These are phyloP conservation scores for Melospiza georgiana DNA, from an alignment of 2,113 vertebrate genomes.

Conservation along the genomic window DNA sequence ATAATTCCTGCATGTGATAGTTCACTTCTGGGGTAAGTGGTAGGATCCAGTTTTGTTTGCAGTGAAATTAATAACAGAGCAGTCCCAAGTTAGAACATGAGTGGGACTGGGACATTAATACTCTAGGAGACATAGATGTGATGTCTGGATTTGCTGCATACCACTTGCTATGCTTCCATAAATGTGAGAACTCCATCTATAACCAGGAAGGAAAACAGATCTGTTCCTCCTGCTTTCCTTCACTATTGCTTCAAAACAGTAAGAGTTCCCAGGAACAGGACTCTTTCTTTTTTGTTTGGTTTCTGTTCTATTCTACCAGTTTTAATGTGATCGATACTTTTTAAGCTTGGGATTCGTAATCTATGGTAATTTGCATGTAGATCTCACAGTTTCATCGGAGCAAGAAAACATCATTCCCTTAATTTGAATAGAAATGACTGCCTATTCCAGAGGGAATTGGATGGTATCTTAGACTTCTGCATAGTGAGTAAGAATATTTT, in stretches of 20 bases:
- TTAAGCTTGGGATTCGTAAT: background rate
- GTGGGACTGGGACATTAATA: background rate
- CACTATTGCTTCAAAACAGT: background rate
- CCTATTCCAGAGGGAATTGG: background rate
- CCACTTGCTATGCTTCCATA: background rate
- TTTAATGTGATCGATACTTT: background rate
- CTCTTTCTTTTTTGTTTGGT: background rate
- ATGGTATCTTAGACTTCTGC: background rate
- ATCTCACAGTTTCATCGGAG: background rate
- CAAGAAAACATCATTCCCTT: background rate
- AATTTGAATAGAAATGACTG: background rate
- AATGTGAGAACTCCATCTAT: background rate
- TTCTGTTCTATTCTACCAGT: background rate
- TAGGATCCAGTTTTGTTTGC: background rate
- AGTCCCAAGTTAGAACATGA: background rate
- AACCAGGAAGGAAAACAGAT: background rate
- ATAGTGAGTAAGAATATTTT: background rate
- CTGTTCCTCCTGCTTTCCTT: background rate
- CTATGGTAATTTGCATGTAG: background rate
- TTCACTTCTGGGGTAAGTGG: background rate
- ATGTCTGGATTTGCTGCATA: background rate
- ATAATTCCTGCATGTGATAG: background rate
- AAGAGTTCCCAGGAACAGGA: background rate
- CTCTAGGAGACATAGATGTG: background rate
- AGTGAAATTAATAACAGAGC: background rate